Percentiles rank a stretch among this genome's conserved stretches.
These are phyloP conservation scores for Antedon bifida DNA, from an alignment of 35 echinoderm and acorn worm genomes.

Conservation along the genomic window DNA sequence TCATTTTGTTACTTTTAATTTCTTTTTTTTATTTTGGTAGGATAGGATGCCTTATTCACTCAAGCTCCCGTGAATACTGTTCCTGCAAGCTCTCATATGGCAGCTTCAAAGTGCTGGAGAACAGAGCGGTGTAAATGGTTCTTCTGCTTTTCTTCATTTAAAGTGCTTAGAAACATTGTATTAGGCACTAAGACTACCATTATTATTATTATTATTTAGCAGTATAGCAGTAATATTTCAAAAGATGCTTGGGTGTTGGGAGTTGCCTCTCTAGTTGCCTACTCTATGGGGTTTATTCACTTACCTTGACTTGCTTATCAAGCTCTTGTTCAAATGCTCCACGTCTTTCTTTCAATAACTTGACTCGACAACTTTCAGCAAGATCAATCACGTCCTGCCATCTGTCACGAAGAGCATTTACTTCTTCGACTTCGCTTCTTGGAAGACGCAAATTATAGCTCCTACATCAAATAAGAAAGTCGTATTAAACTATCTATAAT, in stretches of 20 bases:
- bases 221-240: no score
- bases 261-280: no score
- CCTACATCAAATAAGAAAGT: conserved; percentile 42
- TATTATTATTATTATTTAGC: no score
- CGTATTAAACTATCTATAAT: no score
- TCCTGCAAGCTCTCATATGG: not conserved
- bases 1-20: no score
- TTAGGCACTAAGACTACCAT: no score
- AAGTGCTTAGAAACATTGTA: no score
- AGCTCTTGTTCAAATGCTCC: conserved; percentile 90
- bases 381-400: conserved; percentile 90
- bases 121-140: no score
- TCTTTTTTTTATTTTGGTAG: not conserved
- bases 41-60: no score
- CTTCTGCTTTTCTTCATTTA: not conserved
- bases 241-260: no score
- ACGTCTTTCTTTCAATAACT: conserved; percentile 58
- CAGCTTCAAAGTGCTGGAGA: no score
- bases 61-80: no score
- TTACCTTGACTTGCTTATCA: conserved; percentile 93
- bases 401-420: conserved; percentile 58
- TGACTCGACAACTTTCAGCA: conserved; percentile 60
- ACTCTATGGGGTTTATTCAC: not conserved
- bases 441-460: conserved; percentile 82
- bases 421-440: conserved; percentile 72